Conservation (phyloP, 2,888 invertebrate species). For the Urechis unicinctus region DNA sequence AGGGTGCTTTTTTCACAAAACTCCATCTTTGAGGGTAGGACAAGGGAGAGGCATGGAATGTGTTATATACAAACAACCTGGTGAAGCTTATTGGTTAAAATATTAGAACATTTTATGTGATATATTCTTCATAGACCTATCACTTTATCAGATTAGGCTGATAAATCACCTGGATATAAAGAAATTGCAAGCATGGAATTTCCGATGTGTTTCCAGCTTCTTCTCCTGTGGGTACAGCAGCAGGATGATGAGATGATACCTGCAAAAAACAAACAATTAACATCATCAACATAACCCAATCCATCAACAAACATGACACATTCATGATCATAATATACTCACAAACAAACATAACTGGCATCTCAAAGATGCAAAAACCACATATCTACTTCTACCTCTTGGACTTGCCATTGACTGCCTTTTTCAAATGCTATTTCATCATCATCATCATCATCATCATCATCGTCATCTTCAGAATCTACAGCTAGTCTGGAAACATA, state of each 20-base stretch:
- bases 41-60: too few species aligned
- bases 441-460: conserved; percentile 25
- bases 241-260: background rate
- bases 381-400: background rate
- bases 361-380: too few species aligned
- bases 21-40: conserved; percentile 72
- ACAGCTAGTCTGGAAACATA: background rate
- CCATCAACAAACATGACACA: too few species aligned
- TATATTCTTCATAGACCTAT: too few species aligned
- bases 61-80: too few species aligned
- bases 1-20: conserved; percentile 95
- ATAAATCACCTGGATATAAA: conserved; percentile 69
- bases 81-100: too few species aligned
- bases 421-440: conserved; percentile 29
- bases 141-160: too few species aligned
- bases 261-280: background rate
- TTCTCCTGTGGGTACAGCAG: background rate
- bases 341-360: too few species aligned
- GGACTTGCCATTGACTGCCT: background rate
- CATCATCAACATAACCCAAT: conserved; percentile 24
- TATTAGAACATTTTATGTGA: too few species aligned
- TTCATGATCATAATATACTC: too few species aligned
- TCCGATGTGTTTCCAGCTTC: background rate
- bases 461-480: conserved; percentile 9
- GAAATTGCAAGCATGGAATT: conserved; percentile 55